phyloP scores from a whole-genome alignment of 1,140 invertebrate species.

The Calephelis nemesis region DNA sequence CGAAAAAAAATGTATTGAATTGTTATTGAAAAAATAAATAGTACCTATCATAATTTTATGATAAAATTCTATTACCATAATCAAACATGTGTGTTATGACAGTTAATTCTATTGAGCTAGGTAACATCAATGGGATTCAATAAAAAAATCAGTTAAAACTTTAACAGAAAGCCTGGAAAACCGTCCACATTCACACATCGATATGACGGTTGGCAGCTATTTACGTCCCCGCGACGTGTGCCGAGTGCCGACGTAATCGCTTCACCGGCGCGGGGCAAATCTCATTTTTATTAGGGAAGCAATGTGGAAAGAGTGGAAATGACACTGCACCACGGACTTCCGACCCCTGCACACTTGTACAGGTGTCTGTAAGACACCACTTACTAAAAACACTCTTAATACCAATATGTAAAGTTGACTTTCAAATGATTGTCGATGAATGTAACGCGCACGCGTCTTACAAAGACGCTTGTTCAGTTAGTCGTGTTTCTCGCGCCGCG shows the following conservation, averaged over 20 bases:
- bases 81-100: too few relatives aligned
- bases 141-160: not conserved
- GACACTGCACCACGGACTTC: constrained; percentile 73
- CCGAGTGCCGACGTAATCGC: constrained; percentile 38
- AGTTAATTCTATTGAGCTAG: too few relatives aligned
- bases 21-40: too few relatives aligned
- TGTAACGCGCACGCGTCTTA: constrained; percentile 41
- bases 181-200: constrained; percentile 24
- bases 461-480: constrained; percentile 43
- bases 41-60: too few relatives aligned
- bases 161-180: constrained; percentile 13
- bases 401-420: constrained; percentile 26
- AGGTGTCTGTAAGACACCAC: constrained; percentile 53
- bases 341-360: constrained; percentile 65
- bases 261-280: constrained; percentile 48
- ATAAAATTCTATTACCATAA: too few relatives aligned
- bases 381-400: constrained; percentile 32
- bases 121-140: too few relatives aligned
- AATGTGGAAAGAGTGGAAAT: constrained; percentile 70
- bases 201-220: constrained; percentile 31
- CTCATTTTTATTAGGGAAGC: constrained; percentile 73
- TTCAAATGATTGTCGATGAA: constrained; percentile 12
- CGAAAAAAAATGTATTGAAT: too few relatives aligned
- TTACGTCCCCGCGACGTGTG: constrained; percentile 32
- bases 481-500: constrained; percentile 38